A percentile compares a stretch with the other conserved stretches of the same genome.
phyloP scores from a whole-genome alignment of 2,888 invertebrate genomes.

The Griposia aprilina region DNA sequence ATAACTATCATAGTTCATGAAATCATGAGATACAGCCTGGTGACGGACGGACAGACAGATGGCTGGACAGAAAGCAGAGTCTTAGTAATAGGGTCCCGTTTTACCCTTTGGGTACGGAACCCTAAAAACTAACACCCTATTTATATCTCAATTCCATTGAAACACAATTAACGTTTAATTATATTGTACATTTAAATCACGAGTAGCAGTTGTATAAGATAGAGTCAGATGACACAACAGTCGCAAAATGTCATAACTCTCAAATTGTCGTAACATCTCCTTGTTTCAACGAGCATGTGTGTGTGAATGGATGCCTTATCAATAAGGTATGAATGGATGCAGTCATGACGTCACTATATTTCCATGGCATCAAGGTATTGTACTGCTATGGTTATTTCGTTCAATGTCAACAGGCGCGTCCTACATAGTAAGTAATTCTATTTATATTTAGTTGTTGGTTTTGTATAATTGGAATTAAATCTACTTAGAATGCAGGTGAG shows the following conservation, averaged over 20 bases:
- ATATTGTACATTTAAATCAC: constrained; percentile 1
- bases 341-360: constrained; percentile 57
- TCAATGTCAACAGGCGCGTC: constrained; percentile 63
- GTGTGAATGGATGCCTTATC: constrained; percentile 40
- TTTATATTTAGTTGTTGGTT: constrained; percentile 33
- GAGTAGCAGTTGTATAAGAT: neutral
- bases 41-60: no score
- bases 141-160: neutral
- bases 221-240: neutral
- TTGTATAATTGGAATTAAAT: constrained; percentile 21
- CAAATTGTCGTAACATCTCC: constrained; percentile 10
- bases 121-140: neutral
- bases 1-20: no score
- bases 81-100: no score
- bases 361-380: constrained; percentile 60
- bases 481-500: neutral
- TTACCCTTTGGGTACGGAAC: no score
- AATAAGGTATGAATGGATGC: constrained; percentile 37
- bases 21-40: no score
- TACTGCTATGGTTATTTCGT: constrained; percentile 57
- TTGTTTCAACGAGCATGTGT: constrained; percentile 42
- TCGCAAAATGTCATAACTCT: constrained; percentile 3
- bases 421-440: constrained; percentile 42
- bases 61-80: no score
- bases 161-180: neutral